Conservation (phyloP, 2,888 invertebrate genomes). For the Caenorhabditis auriculariae region DNA sequence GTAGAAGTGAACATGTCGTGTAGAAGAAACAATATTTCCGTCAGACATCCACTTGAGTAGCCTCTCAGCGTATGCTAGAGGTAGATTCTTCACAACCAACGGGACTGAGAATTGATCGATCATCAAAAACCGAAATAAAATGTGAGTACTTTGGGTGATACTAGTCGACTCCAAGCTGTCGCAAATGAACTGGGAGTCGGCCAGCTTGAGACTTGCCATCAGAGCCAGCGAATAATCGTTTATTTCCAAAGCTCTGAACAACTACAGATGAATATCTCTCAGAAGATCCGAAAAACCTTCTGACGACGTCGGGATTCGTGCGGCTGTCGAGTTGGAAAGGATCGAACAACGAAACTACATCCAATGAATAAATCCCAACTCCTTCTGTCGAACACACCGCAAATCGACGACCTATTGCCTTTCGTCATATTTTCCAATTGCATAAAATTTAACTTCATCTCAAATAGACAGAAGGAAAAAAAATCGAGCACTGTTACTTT, state of each 20-base stretch:
- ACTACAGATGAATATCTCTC: neutral
- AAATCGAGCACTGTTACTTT: too few species aligned
- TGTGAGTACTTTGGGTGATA: constrained; percentile 72
- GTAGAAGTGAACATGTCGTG: constrained; percentile 85
- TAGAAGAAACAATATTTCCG: constrained; percentile 73
- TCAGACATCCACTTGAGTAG: constrained; percentile 74
- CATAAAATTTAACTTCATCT: too few species aligned
- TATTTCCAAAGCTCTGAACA: constrained; percentile 18
- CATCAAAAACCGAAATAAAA: neutral
- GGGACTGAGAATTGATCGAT: constrained; percentile 72
- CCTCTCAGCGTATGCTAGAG: constrained; percentile 77
- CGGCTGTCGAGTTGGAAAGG: constrained; percentile 84
- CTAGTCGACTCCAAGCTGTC: constrained; percentile 83
- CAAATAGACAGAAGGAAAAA: neutral
- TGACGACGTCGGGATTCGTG: constrained; percentile 76
- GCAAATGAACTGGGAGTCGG: constrained; percentile 77
- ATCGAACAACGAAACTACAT: constrained; percentile 80
- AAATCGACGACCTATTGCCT: constrained; percentile 73
- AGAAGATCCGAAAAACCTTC: constrained; percentile 10
- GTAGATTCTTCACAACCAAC: constrained; percentile 74
- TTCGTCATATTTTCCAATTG: too few species aligned
- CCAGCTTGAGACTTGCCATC: constrained; percentile 81
- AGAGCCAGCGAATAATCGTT: constrained; percentile 70
- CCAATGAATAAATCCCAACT: constrained; percentile 82
- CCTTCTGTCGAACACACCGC: constrained; percentile 94